Evolutionary conservation across 2,888 invertebrate species (phyloP).

Genomic region (Rapana venosa): DNA sequence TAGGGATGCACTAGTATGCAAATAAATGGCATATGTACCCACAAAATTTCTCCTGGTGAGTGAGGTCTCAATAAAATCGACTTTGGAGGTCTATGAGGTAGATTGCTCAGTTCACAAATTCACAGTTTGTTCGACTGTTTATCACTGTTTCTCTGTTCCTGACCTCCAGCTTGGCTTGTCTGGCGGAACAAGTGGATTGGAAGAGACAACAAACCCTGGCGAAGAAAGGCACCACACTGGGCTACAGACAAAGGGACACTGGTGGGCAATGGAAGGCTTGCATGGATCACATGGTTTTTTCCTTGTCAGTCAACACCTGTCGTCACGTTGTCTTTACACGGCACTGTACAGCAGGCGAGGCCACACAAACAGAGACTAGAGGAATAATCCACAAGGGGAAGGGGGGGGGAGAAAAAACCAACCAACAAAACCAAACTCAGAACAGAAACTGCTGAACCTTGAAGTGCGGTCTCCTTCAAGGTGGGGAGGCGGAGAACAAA

Average conservation of each 20-base stretch:
- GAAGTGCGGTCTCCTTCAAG: neutral
- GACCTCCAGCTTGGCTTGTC: neutral
- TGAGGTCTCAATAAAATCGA: neutral
- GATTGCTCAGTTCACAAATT: conserved; percentile 2
- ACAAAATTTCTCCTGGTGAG: neutral
- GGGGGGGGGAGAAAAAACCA: no score
- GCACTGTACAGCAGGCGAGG: neutral
- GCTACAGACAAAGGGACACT: neutral
- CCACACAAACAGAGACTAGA: neutral
- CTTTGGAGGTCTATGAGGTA: conserved; percentile 4
- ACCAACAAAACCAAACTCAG: no score
- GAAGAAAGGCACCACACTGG: neutral
- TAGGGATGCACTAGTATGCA: neutral
- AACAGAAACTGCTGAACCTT: neutral
- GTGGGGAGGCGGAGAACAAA: neutral
- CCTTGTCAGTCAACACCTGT: neutral
- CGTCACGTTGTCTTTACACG: neutral
- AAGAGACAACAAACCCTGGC: neutral
- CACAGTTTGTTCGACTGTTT: conserved; percentile 2
- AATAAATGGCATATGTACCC: neutral
- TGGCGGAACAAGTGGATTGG: neutral
- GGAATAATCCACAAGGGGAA: neutral
- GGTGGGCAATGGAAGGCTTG: conserved; percentile 7
- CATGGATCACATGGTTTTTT: neutral
- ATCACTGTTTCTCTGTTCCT: neutral